A percentile compares a stretch with the other conserved stretches of the same genome.
phyloP scores from a whole-genome alignment of 2,797 vertebrate species.

The Chanos chanos region DNA sequence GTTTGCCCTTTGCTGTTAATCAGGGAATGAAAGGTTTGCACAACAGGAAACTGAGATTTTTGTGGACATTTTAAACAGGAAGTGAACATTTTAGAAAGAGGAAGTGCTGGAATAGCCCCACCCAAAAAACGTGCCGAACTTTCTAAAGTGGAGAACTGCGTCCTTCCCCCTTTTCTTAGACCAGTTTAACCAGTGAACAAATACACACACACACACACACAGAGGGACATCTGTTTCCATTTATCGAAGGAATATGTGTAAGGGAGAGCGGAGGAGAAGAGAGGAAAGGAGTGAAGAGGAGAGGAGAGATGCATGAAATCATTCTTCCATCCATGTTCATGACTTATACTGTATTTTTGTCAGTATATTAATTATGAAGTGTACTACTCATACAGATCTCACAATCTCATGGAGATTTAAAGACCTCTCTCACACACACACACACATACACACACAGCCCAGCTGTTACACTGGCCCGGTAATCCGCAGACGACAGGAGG shows the following conservation, averaged over 20 bases:
- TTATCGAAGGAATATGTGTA: not conserved
- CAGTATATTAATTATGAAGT: no score
- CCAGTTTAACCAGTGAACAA: not conserved
- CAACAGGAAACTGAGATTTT: slow-evolving; percentile 47
- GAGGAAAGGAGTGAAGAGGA: not conserved
- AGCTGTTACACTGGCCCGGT: no score
- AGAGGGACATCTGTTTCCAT: not conserved
- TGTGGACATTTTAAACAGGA: slow-evolving; percentile 53
- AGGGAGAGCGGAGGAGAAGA: not conserved
- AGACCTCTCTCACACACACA: no score
- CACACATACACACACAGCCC: no score
- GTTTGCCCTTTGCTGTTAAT: no score
- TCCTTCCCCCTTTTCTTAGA: slow-evolving; percentile 4
- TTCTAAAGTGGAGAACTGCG: slow-evolving; percentile 12
- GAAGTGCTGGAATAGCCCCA: slow-evolving; percentile 58
- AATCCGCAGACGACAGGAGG: no score
- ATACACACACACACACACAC: not conserved
- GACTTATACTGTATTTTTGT: no score
- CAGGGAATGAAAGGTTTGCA: slow-evolving; percentile 53
- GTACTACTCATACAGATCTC: no score
- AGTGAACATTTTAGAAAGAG: slow-evolving; percentile 61
- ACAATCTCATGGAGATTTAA: no score
- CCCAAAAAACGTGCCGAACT: not conserved
- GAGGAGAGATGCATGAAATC: no score
- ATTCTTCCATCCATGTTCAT: no score